These are phyloP conservation scores for Sceloporus undulatus DNA, from an alignment of 2,113 vertebrate species.

Conservation along the genomic window DNA sequence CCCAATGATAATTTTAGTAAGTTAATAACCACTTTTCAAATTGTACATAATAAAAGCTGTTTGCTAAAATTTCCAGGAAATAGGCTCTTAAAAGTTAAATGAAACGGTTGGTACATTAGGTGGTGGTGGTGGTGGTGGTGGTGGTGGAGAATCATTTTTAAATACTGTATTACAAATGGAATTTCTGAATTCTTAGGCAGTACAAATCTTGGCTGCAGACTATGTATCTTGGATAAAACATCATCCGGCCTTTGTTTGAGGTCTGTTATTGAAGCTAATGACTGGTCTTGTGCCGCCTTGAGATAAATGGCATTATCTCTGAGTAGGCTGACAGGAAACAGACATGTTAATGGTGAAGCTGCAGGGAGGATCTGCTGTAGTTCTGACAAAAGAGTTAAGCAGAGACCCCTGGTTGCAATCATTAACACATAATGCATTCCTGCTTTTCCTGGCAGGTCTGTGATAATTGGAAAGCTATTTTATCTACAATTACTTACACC, in stretches of 20 bases:
- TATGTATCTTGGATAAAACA: conserved; percentile 77
- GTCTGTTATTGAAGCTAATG: conserved; percentile 87
- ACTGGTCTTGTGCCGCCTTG: conserved; percentile 83
- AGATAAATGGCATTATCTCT: conserved; percentile 91
- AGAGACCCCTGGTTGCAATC: conserved; percentile 80
- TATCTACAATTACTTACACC: conserved; percentile 71
- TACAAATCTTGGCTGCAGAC: conserved; percentile 70
- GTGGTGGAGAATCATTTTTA: conserved; percentile 48
- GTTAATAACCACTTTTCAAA: conserved; percentile 67
- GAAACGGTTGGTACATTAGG: conserved; percentile 33
- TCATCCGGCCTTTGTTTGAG: conserved; percentile 85
- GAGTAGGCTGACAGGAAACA: conserved; percentile 89
- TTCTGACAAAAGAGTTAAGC: conserved; percentile 80
- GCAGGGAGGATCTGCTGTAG: conserved; percentile 80
- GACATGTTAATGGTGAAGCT: conserved; percentile 87
- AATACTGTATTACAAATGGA: conserved; percentile 62
- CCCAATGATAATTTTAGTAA: conserved; percentile 60
- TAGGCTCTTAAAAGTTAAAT: conserved; percentile 43
- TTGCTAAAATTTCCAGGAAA: conserved; percentile 54
- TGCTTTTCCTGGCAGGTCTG: conserved; percentile 73
- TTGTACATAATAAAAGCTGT: conserved; percentile 62
- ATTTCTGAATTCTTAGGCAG: conserved; percentile 66
- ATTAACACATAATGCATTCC: conserved; percentile 81
- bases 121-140: conserved; percentile 3
- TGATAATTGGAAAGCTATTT: conserved; percentile 78